A percentile compares a stretch with the other conserved stretches of the same genome.
These are phyloP conservation scores for Paratrypauchen microcephalus DNA, from an alignment of 2,797 vertebrate genomes.

Conservation along the genomic window DNA sequence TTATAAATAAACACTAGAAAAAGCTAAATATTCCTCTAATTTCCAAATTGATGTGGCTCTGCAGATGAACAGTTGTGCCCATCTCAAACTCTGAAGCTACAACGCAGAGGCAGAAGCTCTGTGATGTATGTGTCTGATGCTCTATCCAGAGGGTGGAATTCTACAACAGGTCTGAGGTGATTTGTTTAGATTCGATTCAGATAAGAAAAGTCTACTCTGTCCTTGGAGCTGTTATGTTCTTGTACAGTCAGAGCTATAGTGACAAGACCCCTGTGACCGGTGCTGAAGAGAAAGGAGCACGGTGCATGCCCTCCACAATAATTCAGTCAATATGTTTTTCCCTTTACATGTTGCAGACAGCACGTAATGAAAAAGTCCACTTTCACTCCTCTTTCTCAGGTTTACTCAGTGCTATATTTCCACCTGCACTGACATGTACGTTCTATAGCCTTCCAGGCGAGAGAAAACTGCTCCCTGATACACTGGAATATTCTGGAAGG, in stretches of 20 bases:
- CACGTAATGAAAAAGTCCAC: neutral
- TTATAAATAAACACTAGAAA: neutral
- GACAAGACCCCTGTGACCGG: slow-evolving; percentile 61
- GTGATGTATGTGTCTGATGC: slow-evolving; percentile 14
- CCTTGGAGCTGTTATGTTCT: slow-evolving; percentile 57
- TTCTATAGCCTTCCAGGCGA: slow-evolving; percentile 33
- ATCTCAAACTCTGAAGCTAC: slow-evolving; percentile 14
- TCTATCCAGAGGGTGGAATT: slow-evolving; percentile 62
- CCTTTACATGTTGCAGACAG: neutral
- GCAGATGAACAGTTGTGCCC: too few species aligned
- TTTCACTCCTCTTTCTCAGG: neutral
- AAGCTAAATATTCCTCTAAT: too few species aligned
- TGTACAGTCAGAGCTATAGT: slow-evolving; percentile 52
- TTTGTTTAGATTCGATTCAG: slow-evolving; percentile 66
- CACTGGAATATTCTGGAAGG: slow-evolving; percentile 68
- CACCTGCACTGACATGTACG: slow-evolving; percentile 15
- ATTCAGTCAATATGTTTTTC: neutral
- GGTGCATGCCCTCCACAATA: slow-evolving; percentile 1
- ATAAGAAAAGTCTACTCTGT: slow-evolving; percentile 46
- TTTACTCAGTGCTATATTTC: slow-evolving; percentile 7
- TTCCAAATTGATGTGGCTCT: too few species aligned
- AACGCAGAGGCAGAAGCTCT: slow-evolving; percentile 22
- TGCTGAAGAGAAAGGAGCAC: slow-evolving; percentile 28
- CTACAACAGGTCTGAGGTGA: slow-evolving; percentile 55
- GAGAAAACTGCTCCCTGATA: slow-evolving; percentile 54